Base-by-base conservation (phyloP, 2,797 vertebrate genomes). In the Paramormyrops hopkinsi region DNA sequence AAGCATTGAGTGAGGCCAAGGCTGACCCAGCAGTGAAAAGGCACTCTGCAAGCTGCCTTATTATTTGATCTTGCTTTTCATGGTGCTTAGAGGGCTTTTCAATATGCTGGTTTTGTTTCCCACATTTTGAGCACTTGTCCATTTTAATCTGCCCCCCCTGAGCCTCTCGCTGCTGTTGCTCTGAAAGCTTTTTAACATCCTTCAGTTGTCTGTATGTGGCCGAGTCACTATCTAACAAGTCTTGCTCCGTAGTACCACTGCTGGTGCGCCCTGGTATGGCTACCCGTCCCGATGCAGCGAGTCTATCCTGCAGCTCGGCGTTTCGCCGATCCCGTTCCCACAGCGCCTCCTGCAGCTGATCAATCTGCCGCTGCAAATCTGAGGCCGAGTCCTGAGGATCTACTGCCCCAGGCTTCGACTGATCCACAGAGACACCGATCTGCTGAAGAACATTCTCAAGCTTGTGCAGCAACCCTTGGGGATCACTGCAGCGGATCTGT, bases 341-440 rank as follows among this genome's bases (percentile, higher is more conserved):
- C 76, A 95, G 91, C 3, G 92, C 94, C 62, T 94, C 93, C 92
- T 95, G 95, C 89, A 96, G 92, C 89, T 90, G 91, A 89, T 95
- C 94, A 2, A 90, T 92, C 54, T 94, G 93, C 0, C 22, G 92
- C 33, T 93, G 94, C 85, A 94, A 56, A 86, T 93, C 93, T 4
- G 91, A 91, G 50, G 90, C 54, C 44, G 50, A 54, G 85, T 8
- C 89, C 88, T 29, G 90, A 59, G 88, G 19, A 44, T 33, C 51
- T 11, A 7, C 84, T 54, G 2, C 88, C 33, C 85, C 51, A 14
- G 86, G 11, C 2, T 33, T 50, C 73, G 82, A 22, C 19, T 89
- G 90, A 0, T 91, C 89, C 76, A 91, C 91, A 51, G 92, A 92
- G 19, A 44, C 17, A 3, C 86, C 92, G 12, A 89, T 88, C 22